A percentile compares a stretch with the other conserved stretches of the same genome.
Evolutionary conservation across 2,888 invertebrate species (phyloP).

Genomic region (Pristionchus arcanus): DNA sequence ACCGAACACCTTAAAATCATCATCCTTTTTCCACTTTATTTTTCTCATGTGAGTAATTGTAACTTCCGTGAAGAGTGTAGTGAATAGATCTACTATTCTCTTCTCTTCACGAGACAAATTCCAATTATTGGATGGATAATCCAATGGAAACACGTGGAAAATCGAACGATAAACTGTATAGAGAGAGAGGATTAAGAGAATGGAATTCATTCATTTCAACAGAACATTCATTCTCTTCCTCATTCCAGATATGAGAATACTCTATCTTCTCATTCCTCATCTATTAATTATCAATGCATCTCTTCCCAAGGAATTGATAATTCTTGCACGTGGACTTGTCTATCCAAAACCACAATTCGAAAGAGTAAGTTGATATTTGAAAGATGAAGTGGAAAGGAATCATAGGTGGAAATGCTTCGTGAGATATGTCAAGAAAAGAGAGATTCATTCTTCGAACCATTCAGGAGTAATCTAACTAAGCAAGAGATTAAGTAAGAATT

Average conservation of each 20-base stretch:
- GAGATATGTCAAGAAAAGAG: slow-evolving; percentile 27
- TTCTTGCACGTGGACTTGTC: slow-evolving; percentile 45
- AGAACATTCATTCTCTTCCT: not conserved
- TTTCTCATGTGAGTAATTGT: not conserved
- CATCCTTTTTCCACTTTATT: not conserved
- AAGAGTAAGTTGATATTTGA: not conserved
- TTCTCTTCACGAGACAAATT: not conserved
- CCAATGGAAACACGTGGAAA: slow-evolving; percentile 15
- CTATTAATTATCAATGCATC: not conserved
- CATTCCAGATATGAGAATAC: not conserved
- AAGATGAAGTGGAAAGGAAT: not conserved
- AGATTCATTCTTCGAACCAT: slow-evolving; percentile 19
- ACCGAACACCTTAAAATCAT: not conserved
- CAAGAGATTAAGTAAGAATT: slow-evolving; percentile 10
- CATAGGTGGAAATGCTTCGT: not conserved
- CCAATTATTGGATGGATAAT: slow-evolving; percentile 18
- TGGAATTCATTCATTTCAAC: not conserved
- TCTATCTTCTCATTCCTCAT: slow-evolving; percentile 11
- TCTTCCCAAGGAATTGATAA: slow-evolving; percentile 17
- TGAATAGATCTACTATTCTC: not conserved
- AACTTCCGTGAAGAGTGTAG: slow-evolving; percentile 10
- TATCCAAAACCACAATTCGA: slow-evolving; percentile 42
- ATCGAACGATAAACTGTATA: not conserved
- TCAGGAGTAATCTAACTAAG: slow-evolving; percentile 32
- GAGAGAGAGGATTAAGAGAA: not conserved